Conservation (phyloP, 2,797 vertebrate species). For the Tamandua tetradactyla region DNA sequence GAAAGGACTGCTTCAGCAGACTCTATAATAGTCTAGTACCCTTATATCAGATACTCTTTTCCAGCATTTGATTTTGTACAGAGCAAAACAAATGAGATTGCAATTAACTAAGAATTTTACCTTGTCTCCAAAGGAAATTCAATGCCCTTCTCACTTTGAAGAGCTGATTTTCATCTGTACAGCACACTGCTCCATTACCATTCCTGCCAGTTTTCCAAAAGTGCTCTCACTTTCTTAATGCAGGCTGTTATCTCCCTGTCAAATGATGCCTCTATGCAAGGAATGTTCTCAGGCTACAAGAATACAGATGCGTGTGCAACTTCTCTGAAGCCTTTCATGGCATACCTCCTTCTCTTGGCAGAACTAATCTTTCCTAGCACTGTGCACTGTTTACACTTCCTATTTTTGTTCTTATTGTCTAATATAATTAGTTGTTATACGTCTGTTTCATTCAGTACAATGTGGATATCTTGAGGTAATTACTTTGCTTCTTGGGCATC, state of each 20-base stretch:
- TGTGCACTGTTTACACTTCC: background rate
- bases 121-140: background rate
- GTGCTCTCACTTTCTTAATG: constrained; percentile 27
- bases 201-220: constrained; percentile 10
- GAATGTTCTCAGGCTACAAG: background rate
- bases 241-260: constrained; percentile 33
- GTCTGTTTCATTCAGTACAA: background rate
- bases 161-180: background rate
- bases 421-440: background rate
- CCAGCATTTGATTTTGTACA: constrained; percentile 5
- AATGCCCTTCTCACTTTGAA: background rate
- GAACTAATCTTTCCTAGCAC: background rate
- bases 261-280: background rate
- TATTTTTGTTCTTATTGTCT: background rate
- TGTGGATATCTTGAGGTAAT: background rate
- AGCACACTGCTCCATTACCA: background rate
- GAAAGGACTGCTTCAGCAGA: background rate
- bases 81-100: background rate
- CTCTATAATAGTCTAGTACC: background rate
- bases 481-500: background rate
- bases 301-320: background rate
- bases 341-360: background rate
- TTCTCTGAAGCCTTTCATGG: background rate
- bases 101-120: constrained; percentile 7
- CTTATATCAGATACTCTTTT: background rate